A percentile compares a stretch with the other conserved stretches of the same genome.
phyloP scores from a whole-genome alignment of 2,888 invertebrate genomes.

The Mythimna lalbum region DNA sequence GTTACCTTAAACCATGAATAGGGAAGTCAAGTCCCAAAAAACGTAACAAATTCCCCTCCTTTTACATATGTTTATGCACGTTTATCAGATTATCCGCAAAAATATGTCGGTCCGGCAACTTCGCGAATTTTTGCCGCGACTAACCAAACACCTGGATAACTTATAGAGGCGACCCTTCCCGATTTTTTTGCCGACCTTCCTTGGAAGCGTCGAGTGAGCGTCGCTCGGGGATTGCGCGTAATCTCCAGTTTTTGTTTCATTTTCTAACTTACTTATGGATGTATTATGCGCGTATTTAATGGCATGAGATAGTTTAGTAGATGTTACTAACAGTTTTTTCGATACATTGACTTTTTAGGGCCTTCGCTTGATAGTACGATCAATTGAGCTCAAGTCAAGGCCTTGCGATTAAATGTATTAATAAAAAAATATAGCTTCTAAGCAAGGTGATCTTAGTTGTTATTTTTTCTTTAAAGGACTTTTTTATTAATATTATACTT shows the following conservation, averaged over 20 bases:
- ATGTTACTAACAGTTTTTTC: slow-evolving; percentile 39
- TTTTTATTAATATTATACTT: not conserved
- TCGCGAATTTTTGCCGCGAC: slow-evolving; percentile 55
- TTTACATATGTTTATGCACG: slow-evolving; percentile 37
- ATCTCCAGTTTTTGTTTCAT: slow-evolving; percentile 60
- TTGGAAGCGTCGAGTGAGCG: slow-evolving; percentile 38
- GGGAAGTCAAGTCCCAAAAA: slow-evolving; percentile 31
- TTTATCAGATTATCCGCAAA: slow-evolving; percentile 62
- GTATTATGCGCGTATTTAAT: slow-evolving; percentile 51
- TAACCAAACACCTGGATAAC: slow-evolving; percentile 64
- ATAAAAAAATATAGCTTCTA: slow-evolving; percentile 1
- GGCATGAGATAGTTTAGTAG: slow-evolving; percentile 56
- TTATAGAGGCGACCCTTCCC: slow-evolving; percentile 57
- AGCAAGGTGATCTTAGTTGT: not conserved
- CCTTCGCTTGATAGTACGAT: slow-evolving; percentile 34
- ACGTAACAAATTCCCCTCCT: slow-evolving; percentile 41
- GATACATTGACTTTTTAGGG: slow-evolving; percentile 51
- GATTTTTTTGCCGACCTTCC: slow-evolving; percentile 53
- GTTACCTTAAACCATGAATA: slow-evolving; percentile 12
- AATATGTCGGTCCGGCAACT: slow-evolving; percentile 55
- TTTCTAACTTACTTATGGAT: slow-evolving; percentile 51
- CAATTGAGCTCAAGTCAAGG: slow-evolving; percentile 39
- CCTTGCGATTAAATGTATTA: slow-evolving; percentile 10
- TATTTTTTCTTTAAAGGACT: not conserved
- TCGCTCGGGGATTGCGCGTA: slow-evolving; percentile 47